Evolutionary conservation across 2,888 invertebrate species (phyloP).

Genomic region (Tachina grossa): DNA sequence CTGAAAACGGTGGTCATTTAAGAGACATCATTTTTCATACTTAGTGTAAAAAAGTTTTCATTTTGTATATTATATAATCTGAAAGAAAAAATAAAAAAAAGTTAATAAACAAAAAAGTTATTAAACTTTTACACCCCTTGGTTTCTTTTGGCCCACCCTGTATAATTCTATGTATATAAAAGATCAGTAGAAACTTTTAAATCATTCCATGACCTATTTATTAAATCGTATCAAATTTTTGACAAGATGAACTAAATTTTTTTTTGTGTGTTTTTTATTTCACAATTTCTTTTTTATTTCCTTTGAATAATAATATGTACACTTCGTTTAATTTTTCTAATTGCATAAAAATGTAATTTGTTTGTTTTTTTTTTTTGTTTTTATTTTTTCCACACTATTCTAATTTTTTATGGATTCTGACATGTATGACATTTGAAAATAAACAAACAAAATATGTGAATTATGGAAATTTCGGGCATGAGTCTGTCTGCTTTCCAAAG

Average conservation of each 20-base stretch:
- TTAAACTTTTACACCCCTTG: no score
- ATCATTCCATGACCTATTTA: neutral
- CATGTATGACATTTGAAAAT: constrained; percentile 49
- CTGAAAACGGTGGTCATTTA: no score
- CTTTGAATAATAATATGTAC: neutral
- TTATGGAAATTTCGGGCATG: constrained; percentile 25
- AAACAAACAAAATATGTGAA: constrained; percentile 28
- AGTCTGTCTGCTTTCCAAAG: neutral
- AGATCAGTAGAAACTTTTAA: no score
- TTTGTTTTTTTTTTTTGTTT: constrained; percentile 19
- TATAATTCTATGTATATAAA: no score
- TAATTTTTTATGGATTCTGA: constrained; percentile 40
- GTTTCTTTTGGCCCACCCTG: no score
- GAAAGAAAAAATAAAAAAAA: no score
- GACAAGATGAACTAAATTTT: no score
- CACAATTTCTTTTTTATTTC: neutral
- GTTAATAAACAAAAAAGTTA: no score
- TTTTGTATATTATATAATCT: no score
- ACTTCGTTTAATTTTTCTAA: constrained; percentile 33
- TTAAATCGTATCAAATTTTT: no score
- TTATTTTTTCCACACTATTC: constrained; percentile 12
- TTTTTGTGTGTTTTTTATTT: neutral
- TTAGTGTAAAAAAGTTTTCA: no score
- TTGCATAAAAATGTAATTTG: constrained; percentile 16
- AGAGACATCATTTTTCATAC: no score